Evolutionary conservation across 2,113 vertebrate genomes (phyloP), one percentile per base, ranked within the genome.

Genomic region (Fregetta grallaria): DNA sequence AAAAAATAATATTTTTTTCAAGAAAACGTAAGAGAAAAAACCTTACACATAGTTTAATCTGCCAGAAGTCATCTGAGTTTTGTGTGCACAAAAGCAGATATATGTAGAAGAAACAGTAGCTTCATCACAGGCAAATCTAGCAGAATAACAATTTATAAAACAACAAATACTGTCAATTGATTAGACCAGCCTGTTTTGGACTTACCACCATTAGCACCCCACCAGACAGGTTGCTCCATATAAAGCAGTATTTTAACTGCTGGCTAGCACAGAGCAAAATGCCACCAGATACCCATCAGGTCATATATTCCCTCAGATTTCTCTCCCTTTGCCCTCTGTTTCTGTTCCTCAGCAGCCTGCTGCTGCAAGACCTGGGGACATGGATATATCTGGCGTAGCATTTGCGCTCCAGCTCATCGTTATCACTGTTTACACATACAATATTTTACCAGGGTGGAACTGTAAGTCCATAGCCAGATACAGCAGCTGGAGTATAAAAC

Each of bases 371-470:
- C 18, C 21, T 14, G 32, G 10, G 13, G 13, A 66, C 13, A 6
- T 0, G 0, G 34, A 50, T 25, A 20, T 25, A 63, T 19, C 63
- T 66, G 63, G 17, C 1, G 1, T 0, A 92, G 44, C 20, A 27
- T 47, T 71, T 79, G 14, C 42, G 34, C 36, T 83, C 67, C 67
- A 84, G 36, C 26, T 74, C 38, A 29, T 32, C 30, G 29, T 74
- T 52, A 74, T 26, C 80, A n/a, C 40, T 3, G 0, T 44, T 67
- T 45, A 85, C 71, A 81, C 17, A 36, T 32, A 29, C 45, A 30
- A 6, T 71, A 71, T 74, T 92, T 93, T 59, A 65, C 27, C 27
- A 22, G 8, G 2, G 11, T 50, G 6, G n/a, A 96, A 47, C 50
- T 83, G 9, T n/a, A 74, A 83, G 47, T 45, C 61, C 4, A 3